Percentiles rank a stretch among this genome's conserved stretches.
Conservation (phyloP, 1,140 invertebrate species). For the Frieseomelitta varia region DNA sequence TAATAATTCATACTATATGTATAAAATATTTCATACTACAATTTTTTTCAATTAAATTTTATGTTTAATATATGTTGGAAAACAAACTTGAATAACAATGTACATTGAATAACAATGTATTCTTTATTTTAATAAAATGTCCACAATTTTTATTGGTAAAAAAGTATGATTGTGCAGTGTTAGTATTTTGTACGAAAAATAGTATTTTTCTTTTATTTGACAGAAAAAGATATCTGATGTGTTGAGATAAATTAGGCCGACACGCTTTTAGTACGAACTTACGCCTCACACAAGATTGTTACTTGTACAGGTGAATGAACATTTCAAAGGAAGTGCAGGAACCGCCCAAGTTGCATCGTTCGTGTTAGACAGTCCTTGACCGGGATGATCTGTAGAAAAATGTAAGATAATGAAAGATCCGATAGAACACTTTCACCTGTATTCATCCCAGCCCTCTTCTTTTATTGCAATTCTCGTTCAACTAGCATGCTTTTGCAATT, state of each 20-base stretch:
- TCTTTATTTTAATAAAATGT: too few relatives aligned
- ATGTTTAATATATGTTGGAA: too few relatives aligned
- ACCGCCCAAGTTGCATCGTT: constrained; percentile 56
- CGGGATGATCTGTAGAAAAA: constrained; percentile 63
- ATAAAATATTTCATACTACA: too few relatives aligned
- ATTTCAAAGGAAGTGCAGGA: constrained; percentile 54
- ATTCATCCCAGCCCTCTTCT: constrained; percentile 51
- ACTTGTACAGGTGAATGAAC: constrained; percentile 15
- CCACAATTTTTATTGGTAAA: too few relatives aligned
- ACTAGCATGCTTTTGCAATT: constrained; percentile 41
- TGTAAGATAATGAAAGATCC: constrained; percentile 69
- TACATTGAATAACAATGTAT: too few relatives aligned
- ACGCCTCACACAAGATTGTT: neutral
- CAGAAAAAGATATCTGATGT: neutral
- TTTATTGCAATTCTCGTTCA: constrained; percentile 38
- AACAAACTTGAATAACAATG: too few relatives aligned
- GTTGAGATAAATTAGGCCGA: neutral
- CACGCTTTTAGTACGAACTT: neutral
- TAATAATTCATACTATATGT: too few relatives aligned
- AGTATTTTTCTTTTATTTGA: too few relatives aligned
- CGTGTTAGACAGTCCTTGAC: constrained; percentile 63
- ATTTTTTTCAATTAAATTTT: too few relatives aligned
- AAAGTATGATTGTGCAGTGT: neutral
- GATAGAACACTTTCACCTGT: constrained; percentile 67
- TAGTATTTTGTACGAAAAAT: too few relatives aligned